Percentiles rank a stretch among this genome's conserved stretches.
These are phyloP conservation scores for Trissolcus brochymenae DNA, from an alignment of 2,888 invertebrate species.

Conservation along the genomic window DNA sequence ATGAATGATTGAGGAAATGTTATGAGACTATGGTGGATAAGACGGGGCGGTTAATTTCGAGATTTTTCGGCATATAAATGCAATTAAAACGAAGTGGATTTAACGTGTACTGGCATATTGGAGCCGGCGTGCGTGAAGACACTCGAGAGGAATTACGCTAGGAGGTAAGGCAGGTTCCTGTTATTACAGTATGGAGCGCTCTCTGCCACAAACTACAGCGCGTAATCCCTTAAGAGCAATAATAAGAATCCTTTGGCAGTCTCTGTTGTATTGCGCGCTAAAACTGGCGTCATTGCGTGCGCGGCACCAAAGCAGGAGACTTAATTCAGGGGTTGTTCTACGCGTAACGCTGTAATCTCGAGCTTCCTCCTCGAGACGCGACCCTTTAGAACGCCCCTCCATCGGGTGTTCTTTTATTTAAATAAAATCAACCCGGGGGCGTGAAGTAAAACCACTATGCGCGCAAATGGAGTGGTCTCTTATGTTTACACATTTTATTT, in stretches of 20 bases:
- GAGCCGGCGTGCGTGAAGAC: constrained; percentile 25
- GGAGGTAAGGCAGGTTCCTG: constrained; percentile 64
- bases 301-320: constrained; percentile 43
- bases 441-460: constrained; percentile 44
- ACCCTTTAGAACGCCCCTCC: constrained; percentile 57
- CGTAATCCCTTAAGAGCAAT: constrained; percentile 76
- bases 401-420: constrained; percentile 57
- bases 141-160: constrained; percentile 52
- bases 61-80: constrained; percentile 21
- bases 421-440: constrained; percentile 57
- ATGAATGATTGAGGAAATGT: neutral
- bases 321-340: constrained; percentile 61
- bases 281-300: constrained; percentile 59
- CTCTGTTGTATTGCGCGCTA: constrained; percentile 59
- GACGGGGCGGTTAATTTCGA: constrained; percentile 1
- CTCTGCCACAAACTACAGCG: constrained; percentile 70
- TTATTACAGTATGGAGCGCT: constrained; percentile 71
- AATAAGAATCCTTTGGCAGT: constrained; percentile 74
- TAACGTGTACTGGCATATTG: constrained; percentile 31
- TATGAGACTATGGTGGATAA: neutral
- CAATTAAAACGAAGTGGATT: constrained; percentile 38
- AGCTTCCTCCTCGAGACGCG: constrained; percentile 59
- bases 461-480: constrained; percentile 51
- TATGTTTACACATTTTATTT: constrained; percentile 55
- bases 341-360: constrained; percentile 61